phyloP scores from a whole-genome alignment of 1,140 invertebrate species.

The Bradynema listronoti region DNA sequence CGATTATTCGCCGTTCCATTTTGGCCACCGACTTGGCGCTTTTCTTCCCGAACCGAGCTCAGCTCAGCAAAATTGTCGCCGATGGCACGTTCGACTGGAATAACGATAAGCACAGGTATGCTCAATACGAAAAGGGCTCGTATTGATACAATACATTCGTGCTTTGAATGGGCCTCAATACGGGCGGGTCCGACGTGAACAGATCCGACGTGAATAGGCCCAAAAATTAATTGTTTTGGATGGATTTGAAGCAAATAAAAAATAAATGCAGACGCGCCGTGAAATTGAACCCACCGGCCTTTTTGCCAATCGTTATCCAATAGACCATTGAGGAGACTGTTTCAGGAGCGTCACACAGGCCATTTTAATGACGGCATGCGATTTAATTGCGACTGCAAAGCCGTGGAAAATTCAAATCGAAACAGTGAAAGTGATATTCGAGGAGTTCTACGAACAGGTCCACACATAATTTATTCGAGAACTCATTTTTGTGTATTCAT shows the following conservation, averaged over 20 bases:
- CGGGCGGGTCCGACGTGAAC: too few species aligned
- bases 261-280: too few species aligned
- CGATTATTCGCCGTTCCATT: constrained; percentile 72
- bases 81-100: constrained; percentile 39
- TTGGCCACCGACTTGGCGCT: constrained; percentile 74
- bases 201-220: background rate
- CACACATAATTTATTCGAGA: constrained; percentile 10
- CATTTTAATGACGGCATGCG: constrained; percentile 73
- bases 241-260: too few species aligned
- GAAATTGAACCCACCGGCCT: too few species aligned
- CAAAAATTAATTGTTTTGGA: background rate
- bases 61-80: constrained; percentile 53
- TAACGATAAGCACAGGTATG: constrained; percentile 37
- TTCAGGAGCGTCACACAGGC: constrained; percentile 66
- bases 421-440: constrained; percentile 74
- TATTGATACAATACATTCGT: too few species aligned
- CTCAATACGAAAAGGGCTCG: too few species aligned
- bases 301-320: too few species aligned
- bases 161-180: too few species aligned
- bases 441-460: constrained; percentile 77
- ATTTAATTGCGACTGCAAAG: constrained; percentile 74
- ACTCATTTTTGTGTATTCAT: constrained; percentile 4
- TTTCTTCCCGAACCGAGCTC: constrained; percentile 72
- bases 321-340: too few species aligned
- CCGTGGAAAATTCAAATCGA: constrained; percentile 77